Base-by-base conservation (phyloP, 2,797 vertebrate genomes). In the Hydrophis major region DNA sequence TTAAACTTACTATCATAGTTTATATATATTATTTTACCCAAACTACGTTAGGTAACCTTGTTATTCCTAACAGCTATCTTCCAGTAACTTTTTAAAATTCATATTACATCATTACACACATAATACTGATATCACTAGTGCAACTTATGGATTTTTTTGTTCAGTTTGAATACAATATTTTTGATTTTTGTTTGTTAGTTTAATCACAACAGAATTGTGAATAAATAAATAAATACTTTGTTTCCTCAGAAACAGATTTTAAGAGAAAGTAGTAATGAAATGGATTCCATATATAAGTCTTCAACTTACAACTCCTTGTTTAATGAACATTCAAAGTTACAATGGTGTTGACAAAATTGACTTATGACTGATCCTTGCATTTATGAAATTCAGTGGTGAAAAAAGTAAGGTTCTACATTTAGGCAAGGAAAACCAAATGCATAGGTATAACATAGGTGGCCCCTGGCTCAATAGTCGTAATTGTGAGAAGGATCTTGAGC, bases 201-300 rank as follows among this genome's bases (percentile, higher is more conserved):
- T 53, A 22, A 16, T 32, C 20, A 32, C 18, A 89, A 60, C 16
- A 89, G 32, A 56, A 86, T 37, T 11, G 47, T 18, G 42, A 93
- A 69, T n/a, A 50, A 13, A 47, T 86, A 78, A 78, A 86, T 86
- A 78, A 78, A 86, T 66, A 50, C 3, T 56, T 13, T 37, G 16
- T 89, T 14, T 86, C 78, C 4, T 86, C 74, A 89, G 94, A 93
- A 92, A 95, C 93, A 93, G 60, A 47, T 90, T 78, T 92, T 94
- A 12, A 66, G 11, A n/a, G 1, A 11, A 61, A 61, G 25, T 4
- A 61, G 28, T 63, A 27, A 63, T n/a, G 28, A 66, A 66, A n/a
- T 66, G 28, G 61, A 28, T 28, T 1, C 27, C 11, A n/a, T 13
- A 5, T n/a, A 12, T 66, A 66, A 66, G 28, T 66, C 28, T 4